Evolutionary conservation across 2,888 invertebrate genomes (phyloP).

Genomic region (Dendrolimus houi): DNA sequence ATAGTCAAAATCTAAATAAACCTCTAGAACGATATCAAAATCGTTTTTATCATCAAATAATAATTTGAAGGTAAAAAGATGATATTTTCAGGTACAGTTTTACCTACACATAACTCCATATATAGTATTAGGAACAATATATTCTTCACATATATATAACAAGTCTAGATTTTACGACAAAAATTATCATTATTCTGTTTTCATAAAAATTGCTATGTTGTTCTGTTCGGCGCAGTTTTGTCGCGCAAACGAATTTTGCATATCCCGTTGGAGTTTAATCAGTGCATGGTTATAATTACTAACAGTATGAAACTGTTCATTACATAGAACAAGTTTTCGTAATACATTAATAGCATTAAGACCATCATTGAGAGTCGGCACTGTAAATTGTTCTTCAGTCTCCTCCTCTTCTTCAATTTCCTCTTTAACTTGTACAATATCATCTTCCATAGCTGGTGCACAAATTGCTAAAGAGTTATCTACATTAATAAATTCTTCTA

Average conservation of each 20-base stretch:
- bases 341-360: conserved; percentile 16
- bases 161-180: too few relatives aligned
- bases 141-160: too few relatives aligned
- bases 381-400: conserved; percentile 14
- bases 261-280: conserved; percentile 4
- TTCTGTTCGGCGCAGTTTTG: conserved; percentile 3
- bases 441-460: not conserved
- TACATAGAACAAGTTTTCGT: conserved; percentile 14
- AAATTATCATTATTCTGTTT: conserved; percentile 1
- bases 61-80: too few relatives aligned
- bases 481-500: conserved; percentile 13
- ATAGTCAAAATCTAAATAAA: too few relatives aligned
- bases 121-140: too few relatives aligned
- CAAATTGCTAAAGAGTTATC: conserved; percentile 10
- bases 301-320: conserved; percentile 6
- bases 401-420: conserved; percentile 7
- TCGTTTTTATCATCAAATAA: too few relatives aligned
- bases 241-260: conserved; percentile 4
- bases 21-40: too few relatives aligned
- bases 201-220: conserved; percentile 3
- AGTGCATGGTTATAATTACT: conserved; percentile 6
- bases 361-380: conserved; percentile 13
- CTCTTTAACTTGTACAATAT: conserved; percentile 4
- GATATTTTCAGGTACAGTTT: too few relatives aligned
- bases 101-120: too few relatives aligned